Percentiles rank a stretch among this genome's conserved stretches.
Conservation (phyloP, 2,797 vertebrate genomes). For the Rhodeus uyekii region DNA sequence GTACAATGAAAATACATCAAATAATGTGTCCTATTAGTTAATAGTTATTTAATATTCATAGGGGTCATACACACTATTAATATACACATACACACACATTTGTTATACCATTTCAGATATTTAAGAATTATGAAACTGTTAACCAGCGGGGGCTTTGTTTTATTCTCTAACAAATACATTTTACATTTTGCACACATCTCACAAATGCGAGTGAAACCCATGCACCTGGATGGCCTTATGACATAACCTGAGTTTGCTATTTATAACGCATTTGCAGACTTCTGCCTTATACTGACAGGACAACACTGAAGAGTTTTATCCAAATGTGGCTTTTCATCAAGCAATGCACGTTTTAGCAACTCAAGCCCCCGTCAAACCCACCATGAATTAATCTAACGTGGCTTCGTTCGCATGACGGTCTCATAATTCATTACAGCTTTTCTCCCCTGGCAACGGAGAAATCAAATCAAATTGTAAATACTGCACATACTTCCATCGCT, state of each 20-base stretch:
- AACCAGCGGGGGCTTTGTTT: too few species aligned
- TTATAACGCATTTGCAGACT: background rate
- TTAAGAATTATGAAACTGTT: too few species aligned
- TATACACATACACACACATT: too few species aligned
- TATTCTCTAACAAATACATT: too few species aligned
- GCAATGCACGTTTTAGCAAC: background rate
- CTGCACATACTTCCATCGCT: slow-evolving; percentile 67
- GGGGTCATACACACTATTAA: too few species aligned
- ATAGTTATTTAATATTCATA: too few species aligned
- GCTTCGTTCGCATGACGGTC: slow-evolving; percentile 62
- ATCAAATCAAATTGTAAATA: slow-evolving; percentile 76
- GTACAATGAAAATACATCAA: too few species aligned
- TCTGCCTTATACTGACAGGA: background rate
- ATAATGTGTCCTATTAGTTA: too few species aligned
- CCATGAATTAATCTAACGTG: slow-evolving; percentile 63
- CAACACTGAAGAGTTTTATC: slow-evolving; percentile 26
- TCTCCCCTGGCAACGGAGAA: slow-evolving; percentile 67
- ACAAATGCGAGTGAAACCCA: background rate
- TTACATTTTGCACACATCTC: too few species aligned
- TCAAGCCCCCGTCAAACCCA: background rate
- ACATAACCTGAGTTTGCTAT: background rate
- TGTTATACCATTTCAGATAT: too few species aligned
- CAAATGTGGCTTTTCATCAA: background rate
- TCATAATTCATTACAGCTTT: slow-evolving; percentile 68
- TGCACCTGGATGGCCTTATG: background rate